Base-by-base conservation (phyloP, 2,113 vertebrate species). In the Pimephales promelas region DNA sequence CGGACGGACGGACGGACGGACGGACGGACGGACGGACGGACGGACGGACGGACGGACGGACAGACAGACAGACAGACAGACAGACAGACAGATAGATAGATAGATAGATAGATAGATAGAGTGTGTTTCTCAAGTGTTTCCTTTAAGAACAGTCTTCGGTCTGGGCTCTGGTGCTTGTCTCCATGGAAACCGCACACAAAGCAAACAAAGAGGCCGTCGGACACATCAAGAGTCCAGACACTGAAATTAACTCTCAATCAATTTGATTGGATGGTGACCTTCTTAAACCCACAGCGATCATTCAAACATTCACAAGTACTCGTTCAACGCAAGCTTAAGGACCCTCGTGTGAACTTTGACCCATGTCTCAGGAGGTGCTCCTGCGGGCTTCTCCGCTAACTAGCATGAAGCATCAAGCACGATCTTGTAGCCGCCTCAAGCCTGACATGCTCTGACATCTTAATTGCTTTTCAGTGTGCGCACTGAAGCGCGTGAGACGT, bases 401-500 rank as follows among this genome's bases (percentile, higher is more conserved):
- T 2, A 47, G 40, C 45, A 52, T 3, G 20, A 26, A 14, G 28
- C 43, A 66, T 64, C 78, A 49, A 43, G 34, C 4, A 0, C 75
- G 16, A 2, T 45, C 22, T 78, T 7, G 3, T 18, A 31, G 22
- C 52, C 18, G 52, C 59, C 18, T 79, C 26, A 40, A 64, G 26
- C 16, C 77, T 49, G 45, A 81, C 5, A 5, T 10, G 18, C 79
- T 28, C 20, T 14, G 70, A 73, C 59, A 75, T 59, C 57, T 61
- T 66, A 76, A 66, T 83, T 43, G 57, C 59, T 22, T 83, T 83
- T 78, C 14, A 57, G 6, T 56, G 47, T 64, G 76, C 28, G 57
- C 45, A 31, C 2, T 66, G 57, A 36, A 36, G 78, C 18, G 5
- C 9, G 43, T 34, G 24, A 81, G 78, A 68, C 10, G 3, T 52